Conservation (phyloP, 2,888 invertebrate species). For the Caradrina clavipalpis region DNA sequence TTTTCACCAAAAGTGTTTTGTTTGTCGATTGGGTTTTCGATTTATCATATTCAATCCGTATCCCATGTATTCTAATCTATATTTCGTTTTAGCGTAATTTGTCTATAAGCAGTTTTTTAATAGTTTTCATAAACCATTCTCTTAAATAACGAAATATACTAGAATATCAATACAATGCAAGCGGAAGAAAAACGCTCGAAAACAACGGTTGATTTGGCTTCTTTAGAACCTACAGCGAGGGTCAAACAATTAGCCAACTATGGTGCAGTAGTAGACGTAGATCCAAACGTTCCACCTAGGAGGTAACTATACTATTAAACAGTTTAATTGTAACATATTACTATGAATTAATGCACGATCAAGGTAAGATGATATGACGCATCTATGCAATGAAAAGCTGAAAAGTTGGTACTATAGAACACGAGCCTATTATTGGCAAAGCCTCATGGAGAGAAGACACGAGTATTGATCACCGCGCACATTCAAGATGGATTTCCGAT, state of each 20-base stretch:
- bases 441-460: no score
- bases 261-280: constrained; percentile 93
- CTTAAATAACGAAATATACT: constrained; percentile 13
- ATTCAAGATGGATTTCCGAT: no score
- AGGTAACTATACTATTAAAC: constrained; percentile 89
- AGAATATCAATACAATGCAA: constrained; percentile 72
- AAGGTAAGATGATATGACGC: constrained; percentile 23
- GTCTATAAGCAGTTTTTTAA: neutral
- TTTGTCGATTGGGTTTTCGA: constrained; percentile 6
- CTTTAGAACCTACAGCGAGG: constrained; percentile 92
- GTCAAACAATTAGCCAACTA: constrained; percentile 93
- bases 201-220: constrained; percentile 77
- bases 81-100: neutral
- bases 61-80: constrained; percentile 3
- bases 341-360: neutral
- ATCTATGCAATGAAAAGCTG: neutral
- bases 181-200: constrained; percentile 78
- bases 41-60: neutral
- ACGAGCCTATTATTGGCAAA: no score
- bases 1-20: neutral
- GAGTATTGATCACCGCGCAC: no score
- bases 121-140: constrained; percentile 23
- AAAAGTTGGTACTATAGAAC: neutral
- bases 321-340: neutral
- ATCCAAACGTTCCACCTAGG: constrained; percentile 93